These are phyloP conservation scores for Cephus rjabovi DNA, from an alignment of 2,888 invertebrate genomes.

Conservation along the genomic window DNA sequence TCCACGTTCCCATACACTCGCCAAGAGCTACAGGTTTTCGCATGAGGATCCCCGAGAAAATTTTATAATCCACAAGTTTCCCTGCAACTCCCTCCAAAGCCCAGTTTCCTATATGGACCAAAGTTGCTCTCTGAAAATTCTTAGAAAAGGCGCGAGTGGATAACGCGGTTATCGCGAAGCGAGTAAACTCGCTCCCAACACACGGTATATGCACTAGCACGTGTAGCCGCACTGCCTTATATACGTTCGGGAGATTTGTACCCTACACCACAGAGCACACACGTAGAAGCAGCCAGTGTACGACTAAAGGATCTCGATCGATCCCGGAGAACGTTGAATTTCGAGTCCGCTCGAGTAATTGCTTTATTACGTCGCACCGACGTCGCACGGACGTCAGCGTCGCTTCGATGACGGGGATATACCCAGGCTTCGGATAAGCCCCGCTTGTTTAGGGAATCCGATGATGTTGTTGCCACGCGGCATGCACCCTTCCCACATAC, in stretches of 20 bases:
- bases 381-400: conserved; percentile 40
- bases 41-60: background rate
- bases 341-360: conserved; percentile 41
- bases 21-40: background rate
- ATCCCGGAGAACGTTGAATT: background rate
- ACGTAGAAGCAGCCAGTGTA: background rate
- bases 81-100: background rate
- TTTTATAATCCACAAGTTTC: background rate
- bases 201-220: background rate
- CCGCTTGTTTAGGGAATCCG: conserved; percentile 50
- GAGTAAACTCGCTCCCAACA: conserved; percentile 31
- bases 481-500: background rate
- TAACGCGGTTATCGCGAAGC: conserved; percentile 41
- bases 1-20: background rate
- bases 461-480: conserved; percentile 48
- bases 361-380: conserved; percentile 49
- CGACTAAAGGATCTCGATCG: background rate
- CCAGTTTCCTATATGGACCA: background rate
- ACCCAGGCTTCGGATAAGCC: conserved; percentile 36
- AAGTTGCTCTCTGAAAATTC: background rate
- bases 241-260: background rate
- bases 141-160: conserved; percentile 42
- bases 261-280: background rate
- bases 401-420: conserved; percentile 36
- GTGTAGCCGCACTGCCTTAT: background rate